Evolutionary conservation across 2,888 invertebrate species (phyloP), one percentile per base, ranked within the genome.

Genomic region (Carterocephalus palaemon): DNA sequence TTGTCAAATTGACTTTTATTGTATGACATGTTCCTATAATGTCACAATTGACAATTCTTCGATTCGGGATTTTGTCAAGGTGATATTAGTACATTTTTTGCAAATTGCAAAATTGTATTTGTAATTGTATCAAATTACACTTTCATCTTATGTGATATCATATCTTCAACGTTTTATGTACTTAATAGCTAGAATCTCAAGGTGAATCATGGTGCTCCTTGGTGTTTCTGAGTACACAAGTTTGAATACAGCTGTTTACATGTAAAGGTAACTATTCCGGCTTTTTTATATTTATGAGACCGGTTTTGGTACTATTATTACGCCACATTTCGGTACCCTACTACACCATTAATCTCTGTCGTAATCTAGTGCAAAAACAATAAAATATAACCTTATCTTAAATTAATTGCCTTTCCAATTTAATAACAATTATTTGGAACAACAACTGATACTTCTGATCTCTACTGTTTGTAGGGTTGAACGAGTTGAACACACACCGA

Each of bases 181-280:
- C 38, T 24, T 39, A 34, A 47, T 43, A 48, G 38, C 32, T 15
- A 22, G 33, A 33, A 53, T 26, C 58, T 37, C 47, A 46, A 70
- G 67, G 70, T 79, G 58, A 79, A 71, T 50, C 52, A 81, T 75
- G 75, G 51, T 59, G 43, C 61, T 16, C 52, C 51, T 46, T 15
- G 47, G 54, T 16, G 52, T 50, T 49, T 65, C 54, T 46, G 55
- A 56, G 54, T 62, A 53, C 24, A 28, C 33, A 48, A 54, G 37
- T 57, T 47, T 70, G 53, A 56, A 53, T 60, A 67, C 77, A 78
- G 72, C 77, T 82, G 82, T 76, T 77, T 74, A 64, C 56, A 59
- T 75, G 72, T 84, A 84, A 78, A 79, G 78, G 84, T 81, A 68
- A 41, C 34, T 47, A 32, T 24, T 38, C 13, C 12, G 16, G 4